Evolutionary conservation across 1,140 invertebrate genomes (phyloP).

Genomic region (Lysiphlebus fabarum): DNA sequence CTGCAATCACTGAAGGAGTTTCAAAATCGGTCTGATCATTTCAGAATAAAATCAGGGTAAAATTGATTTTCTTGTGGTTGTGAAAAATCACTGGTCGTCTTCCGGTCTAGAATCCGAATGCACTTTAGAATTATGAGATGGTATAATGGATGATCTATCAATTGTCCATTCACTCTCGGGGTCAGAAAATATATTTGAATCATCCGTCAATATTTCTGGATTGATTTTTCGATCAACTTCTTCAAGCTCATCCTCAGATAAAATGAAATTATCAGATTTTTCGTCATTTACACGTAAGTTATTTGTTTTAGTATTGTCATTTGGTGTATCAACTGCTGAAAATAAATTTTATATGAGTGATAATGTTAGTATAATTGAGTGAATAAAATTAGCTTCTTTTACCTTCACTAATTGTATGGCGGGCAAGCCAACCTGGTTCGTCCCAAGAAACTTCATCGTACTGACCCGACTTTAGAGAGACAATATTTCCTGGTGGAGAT

Average conservation of each 20-base stretch:
- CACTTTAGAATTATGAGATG: slow-evolving; percentile 12
- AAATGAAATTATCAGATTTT: too few relatives aligned
- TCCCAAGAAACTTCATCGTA: slow-evolving; percentile 54
- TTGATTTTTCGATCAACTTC: slow-evolving; percentile 28
- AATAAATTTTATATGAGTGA: too few relatives aligned
- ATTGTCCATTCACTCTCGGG: slow-evolving; percentile 61
- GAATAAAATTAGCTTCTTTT: slow-evolving; percentile 16
- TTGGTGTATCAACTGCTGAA: too few relatives aligned
- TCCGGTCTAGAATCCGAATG: slow-evolving; percentile 39
- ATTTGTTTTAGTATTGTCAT: too few relatives aligned
- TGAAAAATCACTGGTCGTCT: slow-evolving; percentile 44
- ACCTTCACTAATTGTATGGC: slow-evolving; percentile 42
- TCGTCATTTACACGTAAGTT: too few relatives aligned
- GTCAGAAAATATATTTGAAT: slow-evolving; percentile 58
- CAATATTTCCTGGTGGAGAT: slow-evolving; percentile 40
- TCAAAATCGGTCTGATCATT: too few relatives aligned
- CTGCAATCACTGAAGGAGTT: too few relatives aligned
- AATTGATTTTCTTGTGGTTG: too few relatives aligned
- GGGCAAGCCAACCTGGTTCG: slow-evolving; percentile 48
- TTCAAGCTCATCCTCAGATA: too few relatives aligned
- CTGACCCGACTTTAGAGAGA: slow-evolving; percentile 33
- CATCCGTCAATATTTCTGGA: slow-evolving; percentile 53
- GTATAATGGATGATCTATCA: slow-evolving; percentile 9
- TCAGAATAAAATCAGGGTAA: too few relatives aligned
- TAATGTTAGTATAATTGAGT: too few relatives aligned